Conservation (phyloP, 1,140 invertebrate genomes). For the Drosophila oshimai region DNA sequence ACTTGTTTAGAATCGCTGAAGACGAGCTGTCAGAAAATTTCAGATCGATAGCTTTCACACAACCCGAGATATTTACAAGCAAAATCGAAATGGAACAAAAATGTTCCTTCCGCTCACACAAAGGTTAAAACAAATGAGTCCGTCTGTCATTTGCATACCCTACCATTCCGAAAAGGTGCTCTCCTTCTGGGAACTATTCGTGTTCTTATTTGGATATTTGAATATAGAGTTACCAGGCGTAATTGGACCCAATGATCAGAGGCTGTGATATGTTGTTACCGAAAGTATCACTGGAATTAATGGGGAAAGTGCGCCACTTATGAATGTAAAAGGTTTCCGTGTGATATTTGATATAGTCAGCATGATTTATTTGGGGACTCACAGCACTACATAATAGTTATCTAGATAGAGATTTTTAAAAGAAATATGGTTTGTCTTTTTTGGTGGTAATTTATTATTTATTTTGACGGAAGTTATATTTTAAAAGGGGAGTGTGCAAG, state of each 20-base stretch:
- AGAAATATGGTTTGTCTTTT: neutral
- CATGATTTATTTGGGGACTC: conserved; percentile 22
- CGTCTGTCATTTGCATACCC: conserved; percentile 38
- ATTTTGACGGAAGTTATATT: neutral
- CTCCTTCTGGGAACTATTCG: conserved; percentile 25
- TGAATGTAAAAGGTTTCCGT: conserved; percentile 38
- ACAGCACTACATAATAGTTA: neutral
- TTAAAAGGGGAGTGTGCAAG: neutral
- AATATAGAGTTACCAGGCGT: conserved; percentile 23
- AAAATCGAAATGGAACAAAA: too few relatives aligned
- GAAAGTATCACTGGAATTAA: conserved; percentile 9
- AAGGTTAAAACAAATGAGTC: conserved; percentile 18
- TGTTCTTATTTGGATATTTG: too few relatives aligned
- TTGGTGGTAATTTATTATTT: neutral
- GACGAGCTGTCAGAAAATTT: too few relatives aligned
- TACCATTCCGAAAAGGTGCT: neutral
- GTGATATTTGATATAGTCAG: conserved; percentile 10
- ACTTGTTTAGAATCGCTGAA: too few relatives aligned
- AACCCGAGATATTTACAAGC: too few relatives aligned
- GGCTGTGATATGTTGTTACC: conserved; percentile 19
- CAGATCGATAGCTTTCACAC: too few relatives aligned
- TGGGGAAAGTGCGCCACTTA: conserved; percentile 36
- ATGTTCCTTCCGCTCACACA: too few relatives aligned
- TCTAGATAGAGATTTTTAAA: neutral
- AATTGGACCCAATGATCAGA: conserved; percentile 13